phyloP scores from a whole-genome alignment of 2,888 invertebrate genomes.

The Hirtodrosophila cameraria region DNA sequence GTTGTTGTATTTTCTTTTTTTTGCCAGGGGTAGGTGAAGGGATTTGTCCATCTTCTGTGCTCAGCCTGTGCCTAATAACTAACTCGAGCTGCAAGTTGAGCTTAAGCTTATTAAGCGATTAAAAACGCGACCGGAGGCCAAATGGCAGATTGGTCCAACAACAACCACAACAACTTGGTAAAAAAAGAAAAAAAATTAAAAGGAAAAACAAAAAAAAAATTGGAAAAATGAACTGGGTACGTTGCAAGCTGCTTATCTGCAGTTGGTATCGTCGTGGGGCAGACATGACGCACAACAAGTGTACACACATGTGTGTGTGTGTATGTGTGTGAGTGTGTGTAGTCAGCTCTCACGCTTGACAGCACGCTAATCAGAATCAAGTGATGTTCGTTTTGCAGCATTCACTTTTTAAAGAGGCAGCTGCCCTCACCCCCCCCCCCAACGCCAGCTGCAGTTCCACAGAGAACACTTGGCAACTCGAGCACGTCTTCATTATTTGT shows the following conservation, averaged over 20 bases:
- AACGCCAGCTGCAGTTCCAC: slow-evolving; percentile 18
- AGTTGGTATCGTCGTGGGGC: slow-evolving; percentile 61
- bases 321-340: slow-evolving; percentile 33
- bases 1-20: too few relatives aligned
- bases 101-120: slow-evolving; percentile 73
- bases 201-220: not conserved
- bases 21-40: too few relatives aligned
- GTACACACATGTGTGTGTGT: slow-evolving; percentile 10
- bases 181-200: not conserved
- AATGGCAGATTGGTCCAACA: slow-evolving; percentile 51
- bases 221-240: slow-evolving; percentile 4
- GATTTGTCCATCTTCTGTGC: too few relatives aligned
- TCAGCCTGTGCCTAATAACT: slow-evolving; percentile 66
- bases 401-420: slow-evolving; percentile 34
- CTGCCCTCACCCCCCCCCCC: too few relatives aligned
- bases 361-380: slow-evolving; percentile 83
- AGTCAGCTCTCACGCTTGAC: slow-evolving; percentile 80
- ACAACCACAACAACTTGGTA: slow-evolving; percentile 34
- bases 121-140: slow-evolving; percentile 51
- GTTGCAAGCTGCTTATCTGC: slow-evolving; percentile 56
- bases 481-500: slow-evolving; percentile 73
- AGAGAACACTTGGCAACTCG: slow-evolving; percentile 71
- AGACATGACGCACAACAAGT: slow-evolving; percentile 57
- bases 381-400: slow-evolving; percentile 75
- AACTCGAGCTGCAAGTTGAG: slow-evolving; percentile 34